Percentiles rank a stretch among this genome's conserved stretches.
These are phyloP conservation scores for Cataglyphis livida DNA, from an alignment of 2,888 invertebrate genomes.

Conservation along the genomic window DNA sequence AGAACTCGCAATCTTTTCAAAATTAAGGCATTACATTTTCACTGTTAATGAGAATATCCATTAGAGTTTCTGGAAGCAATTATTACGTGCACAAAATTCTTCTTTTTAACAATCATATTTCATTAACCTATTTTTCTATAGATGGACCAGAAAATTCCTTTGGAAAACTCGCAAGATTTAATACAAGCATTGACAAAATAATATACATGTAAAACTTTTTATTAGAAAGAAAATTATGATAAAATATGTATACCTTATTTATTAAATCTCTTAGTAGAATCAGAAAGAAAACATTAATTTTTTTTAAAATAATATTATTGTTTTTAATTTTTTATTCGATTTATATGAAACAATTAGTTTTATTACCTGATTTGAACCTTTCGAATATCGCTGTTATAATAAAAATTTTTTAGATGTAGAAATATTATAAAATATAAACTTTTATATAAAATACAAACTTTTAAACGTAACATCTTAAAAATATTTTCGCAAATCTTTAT, in stretches of 20 bases:
- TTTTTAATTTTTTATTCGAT: not conserved
- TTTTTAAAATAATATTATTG: not conserved
- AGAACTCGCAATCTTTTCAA: conserved; percentile 71
- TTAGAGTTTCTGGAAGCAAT: conserved; percentile 41
- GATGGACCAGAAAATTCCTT: conserved; percentile 44
- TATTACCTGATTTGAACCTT: not conserved
- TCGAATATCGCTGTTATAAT: not conserved
- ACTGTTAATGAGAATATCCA: conserved; percentile 61
- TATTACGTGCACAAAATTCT: conserved; percentile 61
- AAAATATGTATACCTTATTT: not conserved
- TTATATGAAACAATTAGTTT: not conserved
- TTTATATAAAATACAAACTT: not conserved
- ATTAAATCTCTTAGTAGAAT: not conserved
- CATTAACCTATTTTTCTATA: conserved; percentile 69
- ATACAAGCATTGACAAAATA: not conserved
- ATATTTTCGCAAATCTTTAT: not conserved
- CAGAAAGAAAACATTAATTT: not conserved
- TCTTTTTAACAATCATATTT: conserved; percentile 66
- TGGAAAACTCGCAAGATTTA: conserved; percentile 4
- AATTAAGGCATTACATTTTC: conserved; percentile 66
- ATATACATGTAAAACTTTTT: not conserved
- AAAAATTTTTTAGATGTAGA: conserved; percentile 2
- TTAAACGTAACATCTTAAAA: not conserved
- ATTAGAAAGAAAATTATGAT: not conserved
- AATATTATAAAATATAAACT: not conserved